Base-by-base conservation (phyloP, 1,140 invertebrate genomes). In the Sinonovacula constricta region DNA sequence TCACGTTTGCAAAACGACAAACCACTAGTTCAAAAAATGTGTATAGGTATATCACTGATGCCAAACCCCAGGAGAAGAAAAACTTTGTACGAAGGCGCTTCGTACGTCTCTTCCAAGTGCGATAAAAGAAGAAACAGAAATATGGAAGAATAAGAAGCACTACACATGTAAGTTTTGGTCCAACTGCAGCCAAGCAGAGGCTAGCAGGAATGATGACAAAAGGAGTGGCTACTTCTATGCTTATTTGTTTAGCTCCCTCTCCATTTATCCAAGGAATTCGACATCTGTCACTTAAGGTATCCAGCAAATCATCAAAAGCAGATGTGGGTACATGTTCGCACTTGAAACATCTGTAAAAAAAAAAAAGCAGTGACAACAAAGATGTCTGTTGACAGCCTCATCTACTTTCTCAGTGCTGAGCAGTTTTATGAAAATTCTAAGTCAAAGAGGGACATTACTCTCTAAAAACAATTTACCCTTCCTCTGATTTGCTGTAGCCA, bases 51-150 rank as follows among this genome's bases (percentile, higher is more conserved):
- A 88, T 18, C 12, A 86, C 72, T 12, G 88, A 89, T 4, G 84
- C 82, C 56, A 88, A 10, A 0, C 80, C 86, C 88, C 87, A 89
- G 22, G 67, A 51, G 56, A 81, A 89, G 81, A 90, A 89, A 36
- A 90, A 87, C 22, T 79, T 75, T 10, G 86, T 87, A 3, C 80
- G 34, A 22, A 39, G 24, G 22, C 81, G 74, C 1, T 75, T 72
- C 69, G 56, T 78, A 34, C 53, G 54, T 62, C 70, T 60, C 77
- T 63, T 68, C 82, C 83, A 68, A 26, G 45, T 54, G 26, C 62
- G 67, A 33, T 89, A 87, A 76, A 88, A 88, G 0, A 67, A 12
- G 22, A 85, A 63, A 31, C 89, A 81, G 62, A 86, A 83, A 12
- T 84, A 22, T 10, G 87, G 84, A 70, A 87, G 81, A 56, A 81